A percentile compares a stretch with the other conserved stretches of the same genome.
Evolutionary conservation across 1,140 invertebrate genomes (phyloP).

Genomic region (Lordiphosa stackelbergi): DNA sequence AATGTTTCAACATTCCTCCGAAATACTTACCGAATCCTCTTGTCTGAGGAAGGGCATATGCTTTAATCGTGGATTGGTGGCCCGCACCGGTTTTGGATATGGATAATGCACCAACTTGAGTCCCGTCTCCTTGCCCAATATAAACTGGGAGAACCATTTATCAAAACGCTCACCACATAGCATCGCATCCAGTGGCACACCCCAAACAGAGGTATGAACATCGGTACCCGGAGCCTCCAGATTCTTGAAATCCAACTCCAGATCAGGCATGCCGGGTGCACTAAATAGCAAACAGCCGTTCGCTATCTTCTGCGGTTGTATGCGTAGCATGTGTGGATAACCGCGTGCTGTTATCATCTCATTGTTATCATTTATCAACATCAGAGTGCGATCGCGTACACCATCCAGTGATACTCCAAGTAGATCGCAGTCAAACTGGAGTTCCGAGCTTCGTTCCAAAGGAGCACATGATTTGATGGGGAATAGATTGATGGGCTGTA

Average conservation of each 20-base stretch:
- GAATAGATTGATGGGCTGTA: slow-evolving; percentile 78
- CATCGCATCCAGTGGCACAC: slow-evolving; percentile 78
- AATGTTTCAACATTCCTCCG: background rate
- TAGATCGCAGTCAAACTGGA: slow-evolving; percentile 76
- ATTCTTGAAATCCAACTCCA: slow-evolving; percentile 76
- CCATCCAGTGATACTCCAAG: slow-evolving; percentile 77
- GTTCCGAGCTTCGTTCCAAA: slow-evolving; percentile 51
- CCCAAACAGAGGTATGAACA: slow-evolving; percentile 78
- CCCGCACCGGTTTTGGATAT: slow-evolving; percentile 73
- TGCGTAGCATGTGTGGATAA: slow-evolving; percentile 79
- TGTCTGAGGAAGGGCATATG: slow-evolving; percentile 55
- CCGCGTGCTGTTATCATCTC: slow-evolving; percentile 79
- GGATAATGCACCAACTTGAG: slow-evolving; percentile 81
- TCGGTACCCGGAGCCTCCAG: slow-evolving; percentile 56
- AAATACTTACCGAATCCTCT: slow-evolving; percentile 55
- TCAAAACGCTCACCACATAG: slow-evolving; percentile 82
- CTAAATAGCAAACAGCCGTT: slow-evolving; percentile 72
- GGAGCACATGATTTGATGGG: slow-evolving; percentile 80
- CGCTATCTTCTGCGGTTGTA: slow-evolving; percentile 72
- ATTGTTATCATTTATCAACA: slow-evolving; percentile 78
- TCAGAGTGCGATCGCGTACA: slow-evolving; percentile 78
- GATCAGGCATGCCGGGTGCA: slow-evolving; percentile 78
- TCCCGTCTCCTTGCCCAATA: slow-evolving; percentile 79
- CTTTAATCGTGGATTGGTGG: slow-evolving; percentile 35
- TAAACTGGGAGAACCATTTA: slow-evolving; percentile 80